A percentile compares a stretch with the other conserved stretches of the same genome.
Evolutionary conservation across 2,113 vertebrate species (phyloP).

Genomic region (Barnardius zonarius): DNA sequence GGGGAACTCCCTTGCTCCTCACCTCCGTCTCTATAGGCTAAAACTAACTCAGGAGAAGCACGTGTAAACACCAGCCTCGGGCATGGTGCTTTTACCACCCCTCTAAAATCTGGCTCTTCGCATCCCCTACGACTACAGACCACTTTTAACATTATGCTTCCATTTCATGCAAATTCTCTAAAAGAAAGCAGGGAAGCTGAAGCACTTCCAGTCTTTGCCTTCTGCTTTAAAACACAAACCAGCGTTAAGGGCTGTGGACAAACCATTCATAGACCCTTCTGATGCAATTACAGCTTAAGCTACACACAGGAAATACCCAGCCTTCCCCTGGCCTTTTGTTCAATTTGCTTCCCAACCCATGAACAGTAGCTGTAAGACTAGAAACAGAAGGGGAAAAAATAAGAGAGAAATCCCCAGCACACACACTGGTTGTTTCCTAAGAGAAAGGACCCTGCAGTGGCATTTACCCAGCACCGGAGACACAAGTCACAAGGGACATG

Average conservation of each 20-base stretch:
- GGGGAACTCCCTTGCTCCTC: rapidly evolving
- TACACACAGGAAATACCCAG: neutral
- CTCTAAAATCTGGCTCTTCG: neutral
- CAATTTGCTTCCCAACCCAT: neutral
- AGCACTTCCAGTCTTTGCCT: neutral
- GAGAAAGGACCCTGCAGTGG: neutral
- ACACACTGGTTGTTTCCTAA: neutral
- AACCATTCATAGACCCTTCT: neutral
- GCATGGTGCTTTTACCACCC: neutral
- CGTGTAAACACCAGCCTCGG: neutral
- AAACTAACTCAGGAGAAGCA: neutral
- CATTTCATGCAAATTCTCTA: neutral
- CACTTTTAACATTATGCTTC: neutral
- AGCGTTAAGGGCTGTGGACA: neutral
- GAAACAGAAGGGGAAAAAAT: neutral
- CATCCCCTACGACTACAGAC: neutral
- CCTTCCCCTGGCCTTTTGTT: neutral
- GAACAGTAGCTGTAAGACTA: neutral
- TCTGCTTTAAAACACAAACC: neutral
- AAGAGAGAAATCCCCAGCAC: neutral
- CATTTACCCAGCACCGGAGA: neutral
- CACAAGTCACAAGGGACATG: neutral
- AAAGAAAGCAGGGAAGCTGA: neutral
- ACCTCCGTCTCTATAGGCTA: neutral
- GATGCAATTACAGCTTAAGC: neutral